A percentile compares a stretch with the other conserved stretches of the same genome.
phyloP scores from a whole-genome alignment of 2,888 invertebrate genomes.

The Andrena praecox region DNA sequence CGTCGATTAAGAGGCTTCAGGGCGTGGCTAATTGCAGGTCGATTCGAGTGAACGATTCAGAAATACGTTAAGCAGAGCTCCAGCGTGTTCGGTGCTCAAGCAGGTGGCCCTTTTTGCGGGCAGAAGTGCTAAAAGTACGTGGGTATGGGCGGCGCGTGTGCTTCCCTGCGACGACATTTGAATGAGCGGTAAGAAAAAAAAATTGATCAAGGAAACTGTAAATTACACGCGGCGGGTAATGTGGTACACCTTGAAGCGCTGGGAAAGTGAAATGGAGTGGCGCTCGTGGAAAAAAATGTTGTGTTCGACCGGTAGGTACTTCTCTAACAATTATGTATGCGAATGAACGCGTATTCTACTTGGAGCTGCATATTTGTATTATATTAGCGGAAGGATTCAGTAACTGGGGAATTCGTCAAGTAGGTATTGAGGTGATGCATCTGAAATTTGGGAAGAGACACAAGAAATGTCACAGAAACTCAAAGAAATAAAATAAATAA shows the following conservation, averaged over 20 bases:
- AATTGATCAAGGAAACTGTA: constrained; percentile 48
- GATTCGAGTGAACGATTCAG: constrained; percentile 21
- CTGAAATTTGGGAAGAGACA: too few species aligned
- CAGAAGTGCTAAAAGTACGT: not conserved
- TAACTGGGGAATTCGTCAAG: too few species aligned
- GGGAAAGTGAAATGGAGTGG: constrained; percentile 44
- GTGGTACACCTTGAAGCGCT: constrained; percentile 32
- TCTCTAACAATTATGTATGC: not conserved
- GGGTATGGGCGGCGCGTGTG: not conserved
- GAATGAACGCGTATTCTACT: not conserved
- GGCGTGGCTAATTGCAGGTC: constrained; percentile 31
- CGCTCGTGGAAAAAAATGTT: not conserved
- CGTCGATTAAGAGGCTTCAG: constrained; percentile 28
- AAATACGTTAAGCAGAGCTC: constrained; percentile 9
- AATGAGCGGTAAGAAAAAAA: constrained; percentile 32
- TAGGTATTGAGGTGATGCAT: too few species aligned
- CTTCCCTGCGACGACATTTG: constrained; percentile 34
- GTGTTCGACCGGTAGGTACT: not conserved
- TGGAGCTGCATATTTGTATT: too few species aligned
- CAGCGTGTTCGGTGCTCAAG: not conserved
- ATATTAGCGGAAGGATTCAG: too few species aligned
- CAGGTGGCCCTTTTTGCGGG: not conserved
- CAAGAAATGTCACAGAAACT: too few species aligned
- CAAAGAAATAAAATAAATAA: too few species aligned
- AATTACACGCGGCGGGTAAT: constrained; percentile 31